These are phyloP conservation scores for Lysiphlebus fabarum DNA, from an alignment of 1,140 invertebrate genomes.

Conservation along the genomic window DNA sequence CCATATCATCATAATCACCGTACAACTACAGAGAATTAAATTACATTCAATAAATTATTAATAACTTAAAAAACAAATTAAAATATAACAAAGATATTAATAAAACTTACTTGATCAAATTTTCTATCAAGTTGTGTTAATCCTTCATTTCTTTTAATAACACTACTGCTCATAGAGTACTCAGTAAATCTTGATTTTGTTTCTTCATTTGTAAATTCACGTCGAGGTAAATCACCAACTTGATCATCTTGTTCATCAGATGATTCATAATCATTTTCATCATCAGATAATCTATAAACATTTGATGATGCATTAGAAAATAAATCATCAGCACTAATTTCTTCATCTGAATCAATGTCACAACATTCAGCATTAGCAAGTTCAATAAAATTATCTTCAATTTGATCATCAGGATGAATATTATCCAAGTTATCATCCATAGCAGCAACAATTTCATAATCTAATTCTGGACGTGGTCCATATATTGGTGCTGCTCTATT, in stretches of 20 bases:
- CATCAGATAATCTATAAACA: slow-evolving; percentile 46
- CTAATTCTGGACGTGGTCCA: slow-evolving; percentile 77
- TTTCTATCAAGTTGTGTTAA: slow-evolving; percentile 81
- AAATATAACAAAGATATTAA: no score
- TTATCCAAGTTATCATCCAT: slow-evolving; percentile 90
- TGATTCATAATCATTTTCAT: slow-evolving; percentile 51
- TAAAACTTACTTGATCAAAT: slow-evolving; percentile 86
- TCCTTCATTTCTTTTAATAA: slow-evolving; percentile 82
- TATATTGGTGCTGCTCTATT: slow-evolving; percentile 79
- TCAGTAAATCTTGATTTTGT: slow-evolving; percentile 87
- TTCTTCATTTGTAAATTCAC: slow-evolving; percentile 66
- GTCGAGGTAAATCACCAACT: slow-evolving; percentile 55
- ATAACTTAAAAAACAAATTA: no score
- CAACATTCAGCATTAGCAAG: slow-evolving; percentile 66
- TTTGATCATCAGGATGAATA: slow-evolving; percentile 74
- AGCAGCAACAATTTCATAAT: slow-evolving; percentile 90
- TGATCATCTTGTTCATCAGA: slow-evolving; percentile 54
- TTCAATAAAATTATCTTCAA: slow-evolving; percentile 90
- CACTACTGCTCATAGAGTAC: slow-evolving; percentile 91
- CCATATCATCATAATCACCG: slow-evolving; percentile 82
- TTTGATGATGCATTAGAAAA: slow-evolving; percentile 37
- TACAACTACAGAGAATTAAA: no score
- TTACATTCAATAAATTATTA: no score
- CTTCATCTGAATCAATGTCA: slow-evolving; percentile 30
- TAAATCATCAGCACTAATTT: not conserved